Base-by-base conservation (phyloP, 92 coral and sea anemone genomes). In the Pocillopora grandis region DNA sequence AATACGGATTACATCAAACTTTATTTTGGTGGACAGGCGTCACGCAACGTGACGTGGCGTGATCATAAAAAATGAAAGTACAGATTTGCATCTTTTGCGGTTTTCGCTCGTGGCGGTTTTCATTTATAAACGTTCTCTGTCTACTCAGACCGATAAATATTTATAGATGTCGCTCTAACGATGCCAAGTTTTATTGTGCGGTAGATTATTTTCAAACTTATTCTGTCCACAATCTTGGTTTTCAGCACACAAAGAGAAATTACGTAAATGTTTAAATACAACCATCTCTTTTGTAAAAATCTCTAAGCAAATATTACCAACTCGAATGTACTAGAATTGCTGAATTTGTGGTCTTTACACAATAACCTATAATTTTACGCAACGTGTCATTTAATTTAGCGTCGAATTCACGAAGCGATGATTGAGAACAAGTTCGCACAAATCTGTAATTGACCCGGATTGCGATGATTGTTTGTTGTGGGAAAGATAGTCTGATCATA, bases 1-100 rank as follows among this genome's bases (percentile, higher is more conserved):
- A 73, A 82, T 61, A 83, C 52, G 21, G 19, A 83, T 83, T 83
- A 83, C 86, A 83, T 83, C 86, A 83, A 75, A 75, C 23, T 55
- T 83, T 73, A 73, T 83, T 83, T 83, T 55, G 64, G 86, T 73
- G 19, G 42, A 15, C 17, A 21, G 27, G 65, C 69, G 80, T 83
- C 86, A 83, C 86, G 86, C 86, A 83, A 83, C 80, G 66, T 20
- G 9, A 20, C 48, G 48, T 71, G 57, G 48, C 70, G 76, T 58
- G 76, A 58, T 59, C 60, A 33, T 27, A 3, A 80, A 80, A 42
- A 31, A 5, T 55, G 36, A 66, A 27, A 27, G 31, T 27, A 27
- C 31, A 27, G 31, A 23, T 61, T 66, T 20, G 20, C n/a, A 23
- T 9, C 15, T n/a, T 62, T 23, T 66, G 67, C 31, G 66, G 76